Evolutionary conservation across 2,888 invertebrate genomes (phyloP).

Genomic region (Papilio elwesi): DNA sequence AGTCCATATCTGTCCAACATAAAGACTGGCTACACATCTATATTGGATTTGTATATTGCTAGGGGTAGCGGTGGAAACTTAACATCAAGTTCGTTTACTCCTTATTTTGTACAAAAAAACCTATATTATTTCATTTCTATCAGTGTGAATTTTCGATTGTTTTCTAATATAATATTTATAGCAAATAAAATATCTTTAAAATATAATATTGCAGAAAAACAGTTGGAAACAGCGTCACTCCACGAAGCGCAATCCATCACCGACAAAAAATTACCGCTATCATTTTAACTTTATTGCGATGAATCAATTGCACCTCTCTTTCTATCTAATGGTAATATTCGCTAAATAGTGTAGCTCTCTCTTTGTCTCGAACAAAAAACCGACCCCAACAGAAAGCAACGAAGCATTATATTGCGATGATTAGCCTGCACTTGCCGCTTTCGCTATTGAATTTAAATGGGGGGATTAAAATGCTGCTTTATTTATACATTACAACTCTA

Average conservation of each 20-base stretch:
- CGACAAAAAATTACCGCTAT: constrained; percentile 73
- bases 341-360: constrained; percentile 47
- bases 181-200: not conserved
- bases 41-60: no score
- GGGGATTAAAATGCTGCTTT: constrained; percentile 77
- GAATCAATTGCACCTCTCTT: constrained; percentile 56
- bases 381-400: constrained; percentile 65
- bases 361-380: constrained; percentile 67
- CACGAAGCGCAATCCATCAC: constrained; percentile 81
- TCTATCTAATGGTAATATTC: constrained; percentile 45
- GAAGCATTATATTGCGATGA: constrained; percentile 83
- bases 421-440: constrained; percentile 80
- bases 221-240: constrained; percentile 56
- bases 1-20: no score
- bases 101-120: no score
- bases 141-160: not conserved
- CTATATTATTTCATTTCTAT: no score
- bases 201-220: constrained; percentile 7
- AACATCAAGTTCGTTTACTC: no score
- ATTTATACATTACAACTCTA: constrained; percentile 79
- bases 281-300: constrained; percentile 83
- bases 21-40: no score
- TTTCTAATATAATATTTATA: not conserved
- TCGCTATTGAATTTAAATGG: constrained; percentile 82
- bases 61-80: no score